Conservation (phyloP, 2,888 invertebrate species). For the Microplitis manilae region DNA sequence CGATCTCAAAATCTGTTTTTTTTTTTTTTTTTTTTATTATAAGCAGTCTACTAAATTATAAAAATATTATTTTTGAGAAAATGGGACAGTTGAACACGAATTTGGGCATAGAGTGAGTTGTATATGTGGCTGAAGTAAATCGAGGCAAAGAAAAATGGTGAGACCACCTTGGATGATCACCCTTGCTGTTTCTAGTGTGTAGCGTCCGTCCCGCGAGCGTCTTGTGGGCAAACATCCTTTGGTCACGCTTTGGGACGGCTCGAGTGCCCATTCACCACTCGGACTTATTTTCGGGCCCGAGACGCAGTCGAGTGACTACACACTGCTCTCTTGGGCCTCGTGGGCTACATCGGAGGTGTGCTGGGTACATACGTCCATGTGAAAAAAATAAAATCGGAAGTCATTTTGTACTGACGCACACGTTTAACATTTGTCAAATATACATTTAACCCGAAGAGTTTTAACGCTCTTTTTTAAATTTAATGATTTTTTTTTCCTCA, state of each 20-base stretch:
- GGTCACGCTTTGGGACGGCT: constrained; percentile 52
- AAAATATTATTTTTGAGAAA: too few species aligned
- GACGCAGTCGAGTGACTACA: constrained; percentile 11
- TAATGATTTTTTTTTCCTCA: not conserved
- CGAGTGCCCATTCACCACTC: constrained; percentile 55
- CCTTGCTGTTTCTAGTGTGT: constrained; percentile 29
- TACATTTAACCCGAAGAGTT: not conserved
- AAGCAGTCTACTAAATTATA: too few species aligned
- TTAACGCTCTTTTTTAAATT: not conserved
- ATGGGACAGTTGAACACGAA: too few species aligned
- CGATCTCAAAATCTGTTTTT: too few species aligned
- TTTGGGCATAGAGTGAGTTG: not conserved
- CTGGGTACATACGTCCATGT: constrained; percentile 37
- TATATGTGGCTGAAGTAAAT: constrained; percentile 33
- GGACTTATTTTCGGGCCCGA: constrained; percentile 39
- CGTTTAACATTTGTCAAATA: constrained; percentile 38
- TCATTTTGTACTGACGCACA: constrained; percentile 8
- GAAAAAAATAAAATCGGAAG: not conserved
- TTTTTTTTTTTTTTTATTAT: too few species aligned
- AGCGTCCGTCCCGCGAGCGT: constrained; percentile 44
- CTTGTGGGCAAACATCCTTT: constrained; percentile 63
- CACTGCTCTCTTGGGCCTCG: not conserved
- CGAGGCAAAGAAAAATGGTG: constrained; percentile 40
- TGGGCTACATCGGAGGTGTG: not conserved
- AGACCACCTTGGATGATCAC: constrained; percentile 47